A percentile compares a stretch with the other conserved stretches of the same genome.
Conservation (phyloP, 2,113 vertebrate species). For the Pseudopipra pipra region DNA sequence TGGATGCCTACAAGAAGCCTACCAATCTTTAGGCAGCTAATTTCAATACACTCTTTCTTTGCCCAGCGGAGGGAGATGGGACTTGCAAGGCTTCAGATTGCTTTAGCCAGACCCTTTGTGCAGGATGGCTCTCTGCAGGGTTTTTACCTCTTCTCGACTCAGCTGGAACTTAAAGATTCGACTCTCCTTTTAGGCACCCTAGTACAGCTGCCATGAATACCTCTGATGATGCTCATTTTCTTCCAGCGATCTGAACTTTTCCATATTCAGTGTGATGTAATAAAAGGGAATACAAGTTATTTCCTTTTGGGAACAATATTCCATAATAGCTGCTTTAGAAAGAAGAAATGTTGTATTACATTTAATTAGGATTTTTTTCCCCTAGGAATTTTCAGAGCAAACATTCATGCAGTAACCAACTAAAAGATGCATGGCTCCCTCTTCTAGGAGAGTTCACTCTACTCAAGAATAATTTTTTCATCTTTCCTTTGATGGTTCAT, state of each 20-base stretch:
- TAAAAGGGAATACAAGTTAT: not conserved
- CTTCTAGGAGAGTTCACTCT: not conserved
- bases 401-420: fast-evolving
- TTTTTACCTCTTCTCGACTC: not conserved
- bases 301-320: not conserved
- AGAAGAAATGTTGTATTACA: not conserved
- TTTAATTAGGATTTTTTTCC: not conserved
- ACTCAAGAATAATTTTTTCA: not conserved
- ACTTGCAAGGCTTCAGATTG: not conserved
- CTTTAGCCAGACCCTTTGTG: not conserved
- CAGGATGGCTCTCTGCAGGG: not conserved
- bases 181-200: not conserved
- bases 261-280: not conserved
- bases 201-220: not conserved
- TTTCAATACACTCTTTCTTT: not conserved
- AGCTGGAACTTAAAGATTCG: not conserved
- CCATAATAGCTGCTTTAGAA: not conserved
- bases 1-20: not conserved
- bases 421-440: not conserved
- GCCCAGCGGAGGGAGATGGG: not conserved
- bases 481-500: not conserved
- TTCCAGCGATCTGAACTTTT: not conserved
- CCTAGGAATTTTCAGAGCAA: not conserved
- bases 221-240: not conserved
- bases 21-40: not conserved